Evolutionary conservation across 2,797 vertebrate species (phyloP).

Genomic region (Enteromius radiatus): DNA sequence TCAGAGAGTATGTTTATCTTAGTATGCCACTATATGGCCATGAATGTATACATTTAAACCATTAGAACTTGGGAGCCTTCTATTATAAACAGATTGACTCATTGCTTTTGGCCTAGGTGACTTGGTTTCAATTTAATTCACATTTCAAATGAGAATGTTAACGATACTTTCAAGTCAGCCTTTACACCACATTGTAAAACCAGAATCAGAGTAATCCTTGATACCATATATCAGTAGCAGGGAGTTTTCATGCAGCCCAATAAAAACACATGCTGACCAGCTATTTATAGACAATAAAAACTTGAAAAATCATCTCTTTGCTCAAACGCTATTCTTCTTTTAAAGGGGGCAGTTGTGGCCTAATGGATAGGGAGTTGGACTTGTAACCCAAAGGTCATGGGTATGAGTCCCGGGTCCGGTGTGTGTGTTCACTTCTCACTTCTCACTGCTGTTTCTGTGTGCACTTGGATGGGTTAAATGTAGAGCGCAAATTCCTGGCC

Average conservation of each 20-base stretch:
- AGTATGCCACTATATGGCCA: neutral
- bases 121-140: neutral
- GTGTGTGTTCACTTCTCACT: no score
- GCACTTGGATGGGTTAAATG: no score
- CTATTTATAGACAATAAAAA: constrained; percentile 12
- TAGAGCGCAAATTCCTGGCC: no score
- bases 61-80: neutral
- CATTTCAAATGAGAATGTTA: neutral
- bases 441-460: no score
- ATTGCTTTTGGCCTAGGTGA: constrained; percentile 1
- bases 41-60: neutral
- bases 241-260: neutral
- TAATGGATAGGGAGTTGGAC: no score
- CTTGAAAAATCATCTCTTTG: no score
- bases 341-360: no score
- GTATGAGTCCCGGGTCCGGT: no score
- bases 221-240: neutral
- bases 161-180: neutral
- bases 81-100: neutral
- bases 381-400: no score
- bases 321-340: no score
- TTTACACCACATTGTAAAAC: neutral
- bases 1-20: neutral
- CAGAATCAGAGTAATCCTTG: neutral
- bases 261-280: constrained; percentile 7